Base-by-base conservation (phyloP, 1,140 invertebrate genomes). In the Calosoma granatense region DNA sequence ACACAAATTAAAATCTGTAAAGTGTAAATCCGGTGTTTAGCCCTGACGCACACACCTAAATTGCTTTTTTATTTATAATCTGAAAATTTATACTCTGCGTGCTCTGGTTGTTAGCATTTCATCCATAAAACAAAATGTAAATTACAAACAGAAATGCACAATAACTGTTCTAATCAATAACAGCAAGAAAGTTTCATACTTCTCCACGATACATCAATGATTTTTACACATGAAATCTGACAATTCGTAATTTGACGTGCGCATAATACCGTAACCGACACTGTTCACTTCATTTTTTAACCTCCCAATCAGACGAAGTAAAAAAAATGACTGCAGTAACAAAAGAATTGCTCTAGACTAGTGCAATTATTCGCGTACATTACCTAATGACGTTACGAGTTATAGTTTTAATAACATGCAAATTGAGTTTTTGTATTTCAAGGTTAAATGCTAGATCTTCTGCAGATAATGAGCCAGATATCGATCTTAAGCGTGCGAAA, bases 341-440 rank as follows among this genome's bases (percentile, higher is more conserved):
- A 47, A 47, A 47, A 47, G 41, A 47, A 47, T 47, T 17, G 41
- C 3, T 17, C 15, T 9, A 17, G 15, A 47, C 41, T 12, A 12
- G 9, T 47, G 41, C 15, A 47, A 47, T 47, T 47, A 47, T 47
- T 47, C 17, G n/a, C 41, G 41, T 17, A 47, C 17, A 47, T 47
- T 47, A 47, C 41, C 41, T 47, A 47, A 47, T 47, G 41, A 47
- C 15, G 41, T 47, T 30, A 30, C 26, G 26, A 30, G 26, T 30
- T 47, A 47, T 47, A 17, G 41, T 47, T 47, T 47, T 47, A 47
- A 47, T 47, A 47, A 47, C 41, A 47, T 47, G 41, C 41, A 47
- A 47, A 47, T 47, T 47, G 41, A 47, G 41, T 47, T 47, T 47
- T 47, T 47, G 41, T 47, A 17, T 47, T 47, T 47, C 41, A 47